Evolutionary conservation across 92 coral and sea anemone species (phyloP), one percentile per base, ranked within the genome.

Genomic region (Epizoanthus ramosus): DNA sequence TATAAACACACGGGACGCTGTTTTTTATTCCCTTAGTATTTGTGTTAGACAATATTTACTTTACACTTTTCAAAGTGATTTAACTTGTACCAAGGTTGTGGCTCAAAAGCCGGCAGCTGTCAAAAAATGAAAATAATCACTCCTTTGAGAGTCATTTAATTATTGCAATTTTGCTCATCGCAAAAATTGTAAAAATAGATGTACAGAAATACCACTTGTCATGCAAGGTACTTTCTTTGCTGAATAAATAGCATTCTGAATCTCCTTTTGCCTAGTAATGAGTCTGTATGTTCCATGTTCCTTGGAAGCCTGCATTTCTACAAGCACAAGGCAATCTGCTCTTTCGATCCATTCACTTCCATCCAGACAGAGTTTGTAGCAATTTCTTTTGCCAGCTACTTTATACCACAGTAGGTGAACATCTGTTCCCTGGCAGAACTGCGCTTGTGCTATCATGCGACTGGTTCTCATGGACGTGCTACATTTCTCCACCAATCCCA

Each of bases 341-440:
- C 52, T 57, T 79, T 79, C 83, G 17, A 60, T 37, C 83, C 83
- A 79, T 28, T 58, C 13, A 6, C 60, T 79, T 5, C 83, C 74
- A 58, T 79, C 83, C 9, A 79, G 25, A 66, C n/a, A 57, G 14
- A 79, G 23, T 71, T 79, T 79, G 75, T 22, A 79, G 6, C 12
- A 7, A 10, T 35, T 79, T 18, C 10, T 79, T 12, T 9, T 22
- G 9, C 54, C 75, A n/a, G 56, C 23, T 37, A 57, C 4, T 19
- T 79, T 68, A 64, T 50, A 81, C 79, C 85, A 81, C 50, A 68
- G 31, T 12, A 50, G 79, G 66, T 68, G 80, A 1, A 81, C 85
- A 81, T 81, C 56, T 3, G 19, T 68, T 54, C 79, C 85, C 9
- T 18, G 13, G 45, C 65, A 68, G 68, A 0, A 81, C 14, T 68